These are phyloP conservation scores for Tachysurus vachellii DNA, from an alignment of 2,113 vertebrate species.

Conservation along the genomic window DNA sequence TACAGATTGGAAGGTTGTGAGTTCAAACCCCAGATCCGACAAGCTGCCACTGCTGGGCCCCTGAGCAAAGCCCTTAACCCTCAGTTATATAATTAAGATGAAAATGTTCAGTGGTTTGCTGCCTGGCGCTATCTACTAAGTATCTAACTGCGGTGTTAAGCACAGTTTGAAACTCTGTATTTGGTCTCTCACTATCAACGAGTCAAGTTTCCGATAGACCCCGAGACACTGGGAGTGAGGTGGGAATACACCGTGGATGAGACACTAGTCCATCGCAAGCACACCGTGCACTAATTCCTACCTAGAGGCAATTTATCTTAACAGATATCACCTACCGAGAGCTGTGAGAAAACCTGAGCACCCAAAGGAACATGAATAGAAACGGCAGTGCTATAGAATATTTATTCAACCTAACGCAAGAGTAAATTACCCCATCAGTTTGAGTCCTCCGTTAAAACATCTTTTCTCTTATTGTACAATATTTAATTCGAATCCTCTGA, in stretches of 20 bases:
- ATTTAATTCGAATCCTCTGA: neutral
- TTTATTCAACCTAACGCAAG: neutral
- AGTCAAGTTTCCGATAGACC: neutral
- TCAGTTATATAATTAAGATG: too few relatives aligned
- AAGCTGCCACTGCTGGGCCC: too few relatives aligned
- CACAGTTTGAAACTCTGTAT: too few relatives aligned
- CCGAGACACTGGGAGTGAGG: neutral
- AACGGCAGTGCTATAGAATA: conserved; percentile 2
- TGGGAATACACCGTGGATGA: neutral
- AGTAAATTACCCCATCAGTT: neutral
- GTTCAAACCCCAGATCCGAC: too few relatives aligned
- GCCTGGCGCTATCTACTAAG: too few relatives aligned
- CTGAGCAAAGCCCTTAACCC: too few relatives aligned
- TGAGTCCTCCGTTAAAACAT: neutral
- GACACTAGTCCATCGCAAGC: neutral
- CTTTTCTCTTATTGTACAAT: neutral
- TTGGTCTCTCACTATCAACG: neutral
- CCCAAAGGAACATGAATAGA: neutral
- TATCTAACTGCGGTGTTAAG: too few relatives aligned
- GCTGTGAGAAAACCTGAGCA: neutral
- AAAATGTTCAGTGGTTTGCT: too few relatives aligned
- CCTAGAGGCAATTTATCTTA: neutral
- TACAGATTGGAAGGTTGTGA: too few relatives aligned
- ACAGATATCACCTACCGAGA: neutral
- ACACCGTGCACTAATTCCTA: neutral